Percentiles rank a stretch among this genome's conserved stretches.
These are phyloP conservation scores for Microtus richardsoni DNA, from an alignment of 2,113 vertebrate species.

Conservation along the genomic window DNA sequence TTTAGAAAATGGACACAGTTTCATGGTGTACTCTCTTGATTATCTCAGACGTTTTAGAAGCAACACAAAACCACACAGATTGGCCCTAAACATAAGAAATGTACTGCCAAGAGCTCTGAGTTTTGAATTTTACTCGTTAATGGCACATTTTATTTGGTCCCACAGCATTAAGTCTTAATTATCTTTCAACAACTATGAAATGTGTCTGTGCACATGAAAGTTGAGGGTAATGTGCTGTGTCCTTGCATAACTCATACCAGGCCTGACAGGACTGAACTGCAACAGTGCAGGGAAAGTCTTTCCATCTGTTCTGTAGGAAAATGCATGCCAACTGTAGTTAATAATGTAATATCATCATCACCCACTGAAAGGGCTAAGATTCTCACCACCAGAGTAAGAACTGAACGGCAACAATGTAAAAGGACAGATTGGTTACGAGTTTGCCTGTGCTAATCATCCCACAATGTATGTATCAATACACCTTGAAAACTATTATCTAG, in stretches of 20 bases:
- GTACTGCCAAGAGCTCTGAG: background rate
- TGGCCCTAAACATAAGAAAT: slow-evolving; percentile 34
- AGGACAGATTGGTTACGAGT: background rate
- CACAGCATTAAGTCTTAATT: background rate
- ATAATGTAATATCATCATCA: background rate
- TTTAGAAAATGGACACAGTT: slow-evolving; percentile 17
- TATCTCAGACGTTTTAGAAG: slow-evolving; percentile 56
- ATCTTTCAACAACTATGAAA: background rate
- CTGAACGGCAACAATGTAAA: background rate
- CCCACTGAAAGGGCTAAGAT: background rate
- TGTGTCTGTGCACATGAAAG: background rate
- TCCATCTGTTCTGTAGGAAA: background rate
- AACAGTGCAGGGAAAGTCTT: background rate
- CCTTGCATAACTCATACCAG: background rate
- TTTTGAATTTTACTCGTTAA: slow-evolving; percentile 31
- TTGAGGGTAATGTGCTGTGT: background rate
- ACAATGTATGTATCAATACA: background rate
- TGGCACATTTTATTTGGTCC: background rate
- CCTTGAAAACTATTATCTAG: background rate
- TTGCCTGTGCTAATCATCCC: background rate
- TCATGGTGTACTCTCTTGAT: slow-evolving; percentile 3
- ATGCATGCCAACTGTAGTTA: background rate
- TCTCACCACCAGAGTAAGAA: background rate
- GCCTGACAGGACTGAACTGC: background rate
- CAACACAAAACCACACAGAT: slow-evolving; percentile 55